A percentile compares a stretch with the other conserved stretches of the same genome.
These are phyloP conservation scores for Elaeidobius kamerunicus DNA, from an alignment of 2,888 invertebrate genomes.

Conservation along the genomic window DNA sequence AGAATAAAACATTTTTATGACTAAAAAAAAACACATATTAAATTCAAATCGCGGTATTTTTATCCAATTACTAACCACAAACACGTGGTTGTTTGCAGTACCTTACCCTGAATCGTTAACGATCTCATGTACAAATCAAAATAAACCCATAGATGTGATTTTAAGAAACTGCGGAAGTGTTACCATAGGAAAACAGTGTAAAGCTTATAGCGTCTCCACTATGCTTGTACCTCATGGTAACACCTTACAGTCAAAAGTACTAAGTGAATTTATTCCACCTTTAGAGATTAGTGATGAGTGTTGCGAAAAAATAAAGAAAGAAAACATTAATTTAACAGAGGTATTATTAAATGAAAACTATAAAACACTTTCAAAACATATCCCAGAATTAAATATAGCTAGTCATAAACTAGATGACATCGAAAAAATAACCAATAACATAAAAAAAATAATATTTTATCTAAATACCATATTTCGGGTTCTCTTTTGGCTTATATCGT, in stretches of 20 bases:
- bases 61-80: slow-evolving; percentile 3
- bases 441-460: not conserved
- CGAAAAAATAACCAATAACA: not conserved
- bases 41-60: not conserved
- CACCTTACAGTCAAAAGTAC: not conserved
- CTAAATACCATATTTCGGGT: not conserved
- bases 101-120: no score
- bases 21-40: slow-evolving; percentile 2
- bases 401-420: slow-evolving; percentile 4
- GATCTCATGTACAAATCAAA: not conserved
- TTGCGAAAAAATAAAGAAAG: slow-evolving; percentile 1
- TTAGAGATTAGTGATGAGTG: slow-evolving; percentile 7
- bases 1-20: slow-evolving; percentile 11
- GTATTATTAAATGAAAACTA: slow-evolving; percentile 3
- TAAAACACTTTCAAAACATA: not conserved
- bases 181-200: slow-evolving; percentile 13
- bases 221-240: slow-evolving; percentile 9
- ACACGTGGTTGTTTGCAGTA: no score
- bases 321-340: not conserved
- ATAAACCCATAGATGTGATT: slow-evolving; percentile 4
- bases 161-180: slow-evolving; percentile 4
- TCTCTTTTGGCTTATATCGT: not conserved
- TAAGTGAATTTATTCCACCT: slow-evolving; percentile 9
- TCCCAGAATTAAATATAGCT: not conserved
- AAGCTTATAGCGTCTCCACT: slow-evolving; percentile 6